Percentiles rank a stretch among this genome's conserved stretches.
These are phyloP conservation scores for Ancistrus triradiatus DNA, from an alignment of 2,113 vertebrate genomes.

Conservation along the genomic window DNA sequence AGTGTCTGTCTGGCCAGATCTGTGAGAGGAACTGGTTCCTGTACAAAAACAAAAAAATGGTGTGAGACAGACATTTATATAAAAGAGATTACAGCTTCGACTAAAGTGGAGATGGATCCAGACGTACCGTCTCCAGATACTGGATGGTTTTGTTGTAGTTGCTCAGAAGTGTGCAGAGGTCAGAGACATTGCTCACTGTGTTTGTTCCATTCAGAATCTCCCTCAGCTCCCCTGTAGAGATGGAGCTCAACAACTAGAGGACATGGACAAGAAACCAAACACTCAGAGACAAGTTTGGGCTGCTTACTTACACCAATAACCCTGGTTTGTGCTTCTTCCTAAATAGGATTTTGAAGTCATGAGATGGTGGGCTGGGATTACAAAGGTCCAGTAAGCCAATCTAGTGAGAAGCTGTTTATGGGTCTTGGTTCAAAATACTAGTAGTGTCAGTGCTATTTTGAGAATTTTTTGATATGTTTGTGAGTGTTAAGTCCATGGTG, in stretches of 20 bases:
- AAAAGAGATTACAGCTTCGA: too few species aligned
- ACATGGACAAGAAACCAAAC: not conserved
- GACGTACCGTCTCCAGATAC: constrained; percentile 52
- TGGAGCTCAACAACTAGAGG: constrained; percentile 57
- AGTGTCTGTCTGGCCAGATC: constrained; percentile 46
- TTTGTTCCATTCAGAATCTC: constrained; percentile 50
- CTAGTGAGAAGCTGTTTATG: too few species aligned
- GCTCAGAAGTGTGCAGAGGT: constrained; percentile 52
- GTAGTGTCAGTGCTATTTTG: too few species aligned
- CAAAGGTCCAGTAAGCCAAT: too few species aligned
- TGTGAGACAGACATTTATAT: not conserved
- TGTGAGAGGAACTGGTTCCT: constrained; percentile 49
- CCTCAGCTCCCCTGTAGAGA: constrained; percentile 51
- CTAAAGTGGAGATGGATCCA: not conserved
- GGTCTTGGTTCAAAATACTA: too few species aligned
- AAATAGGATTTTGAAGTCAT: too few species aligned
- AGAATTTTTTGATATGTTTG: too few species aligned
- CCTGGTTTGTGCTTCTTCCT: too few species aligned
- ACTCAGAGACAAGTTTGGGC: too few species aligned
- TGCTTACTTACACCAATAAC: too few species aligned
- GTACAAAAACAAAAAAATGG: not conserved
- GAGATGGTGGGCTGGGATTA: too few species aligned
- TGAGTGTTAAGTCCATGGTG: too few species aligned
- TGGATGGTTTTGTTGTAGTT: constrained; percentile 51
- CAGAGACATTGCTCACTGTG: constrained; percentile 37